Percentiles rank a stretch among this genome's conserved stretches.
Conservation (phyloP, 2,113 vertebrate genomes). For the Mohoua ochrocephala region DNA sequence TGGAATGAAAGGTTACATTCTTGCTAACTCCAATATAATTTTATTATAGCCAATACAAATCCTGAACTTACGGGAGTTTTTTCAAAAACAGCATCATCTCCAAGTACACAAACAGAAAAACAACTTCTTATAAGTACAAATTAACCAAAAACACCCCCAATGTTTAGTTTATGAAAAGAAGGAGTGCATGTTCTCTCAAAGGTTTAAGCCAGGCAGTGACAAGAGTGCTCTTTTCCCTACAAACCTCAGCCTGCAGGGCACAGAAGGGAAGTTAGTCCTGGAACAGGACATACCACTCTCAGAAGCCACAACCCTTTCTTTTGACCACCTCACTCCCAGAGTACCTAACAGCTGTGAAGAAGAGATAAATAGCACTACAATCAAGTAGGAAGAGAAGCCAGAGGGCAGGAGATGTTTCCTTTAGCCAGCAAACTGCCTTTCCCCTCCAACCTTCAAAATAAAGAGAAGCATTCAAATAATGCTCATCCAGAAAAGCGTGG, state of each 20-base stretch:
- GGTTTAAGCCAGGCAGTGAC: neutral
- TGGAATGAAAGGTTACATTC: neutral
- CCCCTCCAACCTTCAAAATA: neutral
- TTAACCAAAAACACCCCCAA: neutral
- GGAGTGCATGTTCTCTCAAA: neutral
- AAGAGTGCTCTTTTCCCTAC: neutral
- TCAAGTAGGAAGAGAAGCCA: neutral
- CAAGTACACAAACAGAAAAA: neutral
- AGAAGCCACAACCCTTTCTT: neutral
- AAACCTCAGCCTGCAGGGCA: neutral
- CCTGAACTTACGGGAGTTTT: neutral
- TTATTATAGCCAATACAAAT: neutral
- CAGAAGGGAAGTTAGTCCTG: neutral
- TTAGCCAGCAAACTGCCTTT: neutral
- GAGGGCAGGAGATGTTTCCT: neutral
- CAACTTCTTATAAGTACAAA: neutral
- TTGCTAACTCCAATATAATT: neutral
- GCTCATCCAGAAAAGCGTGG: neutral
- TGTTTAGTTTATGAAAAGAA: neutral
- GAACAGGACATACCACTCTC: neutral
- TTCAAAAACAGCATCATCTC: neutral
- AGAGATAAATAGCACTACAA: neutral
- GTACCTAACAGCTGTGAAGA: neutral
- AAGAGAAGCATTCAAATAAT: neutral
- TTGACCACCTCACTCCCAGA: neutral